Base-by-base conservation (phyloP, 2,888 invertebrate genomes). In the Drosophila stalkeri region DNA sequence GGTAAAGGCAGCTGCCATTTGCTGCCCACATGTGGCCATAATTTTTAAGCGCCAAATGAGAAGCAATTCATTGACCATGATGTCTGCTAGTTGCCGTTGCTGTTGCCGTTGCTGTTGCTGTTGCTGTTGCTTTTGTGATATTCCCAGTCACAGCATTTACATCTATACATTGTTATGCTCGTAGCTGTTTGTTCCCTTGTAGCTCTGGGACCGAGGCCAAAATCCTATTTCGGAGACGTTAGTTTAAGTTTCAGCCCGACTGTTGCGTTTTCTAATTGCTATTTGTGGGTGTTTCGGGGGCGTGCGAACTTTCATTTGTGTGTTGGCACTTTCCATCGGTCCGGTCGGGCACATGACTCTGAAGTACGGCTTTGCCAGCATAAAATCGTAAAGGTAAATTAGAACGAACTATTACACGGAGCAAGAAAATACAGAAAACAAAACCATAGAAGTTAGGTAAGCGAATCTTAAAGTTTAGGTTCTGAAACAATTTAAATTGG, bases 61-160 rank as follows among this genome's bases (percentile, higher is more conserved):
- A 87, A 88, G 88, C 82, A 77, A 89, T 90, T 82, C 82, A 90
- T 90, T 86, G 90, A 82, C 90, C 90, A 80, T 89, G 86, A 89
- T 87, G 86, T 77, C 82, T 72, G 88, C 68, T 80, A 77, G 81
- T 87, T 79, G 90, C 64, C 63, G 72, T 76, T 75, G 47, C 47
- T 3, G 9, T 23, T 47, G 46, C 16, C 1, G 3, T 16, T 46
- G 46, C 20, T 3, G 12, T 18, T 46, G 46, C 23, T 7, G 6
- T 14, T 47, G 46, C 31, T 31, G 6, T 84, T 79, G 90, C 64
- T 60, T 65, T 75, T 72, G 55, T 73, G 41, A 65, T 81, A 78
- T 67, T 67, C 80, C 60, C 64, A 67, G 70, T 55, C 75, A 59
- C 52, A 57, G 74, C 56, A 81, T 77, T 72, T 72, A 77, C 81